Base-by-base conservation (phyloP, 2,113 vertebrate species). In the Prinia subflava region DNA sequence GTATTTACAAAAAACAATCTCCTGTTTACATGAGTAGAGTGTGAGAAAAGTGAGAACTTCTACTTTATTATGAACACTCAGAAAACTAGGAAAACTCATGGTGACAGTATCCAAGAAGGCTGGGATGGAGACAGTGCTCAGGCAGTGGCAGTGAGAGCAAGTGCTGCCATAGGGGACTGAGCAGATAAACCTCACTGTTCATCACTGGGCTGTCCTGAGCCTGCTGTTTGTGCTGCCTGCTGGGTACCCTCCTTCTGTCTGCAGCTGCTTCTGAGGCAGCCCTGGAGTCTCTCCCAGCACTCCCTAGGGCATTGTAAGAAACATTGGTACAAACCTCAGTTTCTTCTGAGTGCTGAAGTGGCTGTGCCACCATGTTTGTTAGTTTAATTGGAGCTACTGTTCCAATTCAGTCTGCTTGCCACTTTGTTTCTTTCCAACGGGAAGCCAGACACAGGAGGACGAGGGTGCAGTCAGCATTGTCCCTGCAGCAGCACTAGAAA, bases 321-420 rank as follows among this genome's bases (percentile, higher is more conserved):
- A 13, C 24, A 9, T 11, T 27, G 22, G 3, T 50, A 5, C 39
- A 28, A 15, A 9, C 5, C 37, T 44, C 27, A 42, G 22, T 50
- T 78, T 30, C 20, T 15, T 0, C 19, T 13, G 10, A 4, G 1
- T 18, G 11, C 33, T 35, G 41, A 42, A 52, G 35, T 57, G 70
- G 33, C 60, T 3, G 0, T 22, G 55, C 18, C 22, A 6, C 46
- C 15, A 1, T 18, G 41, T 37, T 60, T 1, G 0, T 59, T 73
- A 3, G 6, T 42, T 24, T 56, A 8, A 42, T 73, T 35, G 20
- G 20, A 44, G 10, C 16, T 65, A 47, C 2, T 15, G 33, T 28
- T 74, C 7, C 11, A 30, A 2, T 52, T 35, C 7, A 15, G 16
- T 44, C 50, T 74, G 19, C 30, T 56, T 57, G 25, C 53, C 6